These are phyloP conservation scores for Gyrodactylus bullatarudis DNA, from an alignment of 1,140 invertebrate genomes.

Conservation along the genomic window DNA sequence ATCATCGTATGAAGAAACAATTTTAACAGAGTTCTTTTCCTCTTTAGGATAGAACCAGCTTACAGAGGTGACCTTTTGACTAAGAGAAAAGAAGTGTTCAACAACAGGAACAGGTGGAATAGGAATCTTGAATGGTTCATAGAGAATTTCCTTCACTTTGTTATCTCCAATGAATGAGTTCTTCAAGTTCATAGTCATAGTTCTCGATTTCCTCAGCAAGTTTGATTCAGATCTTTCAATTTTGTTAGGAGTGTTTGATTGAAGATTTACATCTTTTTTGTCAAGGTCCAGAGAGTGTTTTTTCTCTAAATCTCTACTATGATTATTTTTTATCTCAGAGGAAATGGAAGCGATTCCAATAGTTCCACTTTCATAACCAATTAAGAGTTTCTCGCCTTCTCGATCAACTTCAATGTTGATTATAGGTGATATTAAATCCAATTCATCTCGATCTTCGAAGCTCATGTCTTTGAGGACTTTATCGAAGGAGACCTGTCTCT, in stretches of 20 bases:
- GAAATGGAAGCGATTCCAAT: neutral
- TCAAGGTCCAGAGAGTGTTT: too few species aligned
- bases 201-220: neutral
- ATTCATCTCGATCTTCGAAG: neutral
- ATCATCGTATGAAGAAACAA: neutral
- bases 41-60: neutral
- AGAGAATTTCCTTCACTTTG: neutral
- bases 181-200: neutral
- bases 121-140: neutral
- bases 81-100: neutral
- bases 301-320: neutral
- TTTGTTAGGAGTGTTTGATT: neutral
- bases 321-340: neutral
- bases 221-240: neutral
- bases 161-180: neutral
- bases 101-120: neutral
- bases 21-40: too few species aligned
- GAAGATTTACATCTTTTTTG: too few species aligned
- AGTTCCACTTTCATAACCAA: neutral
- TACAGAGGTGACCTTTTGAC: neutral
- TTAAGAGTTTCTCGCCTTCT: neutral
- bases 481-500: neutral
- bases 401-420: neutral
- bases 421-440: neutral
- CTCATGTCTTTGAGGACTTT: neutral